A percentile compares a stretch with the other conserved stretches of the same genome.
Conservation (phyloP, 2,888 invertebrate species). For the Copidosoma aretas region DNA sequence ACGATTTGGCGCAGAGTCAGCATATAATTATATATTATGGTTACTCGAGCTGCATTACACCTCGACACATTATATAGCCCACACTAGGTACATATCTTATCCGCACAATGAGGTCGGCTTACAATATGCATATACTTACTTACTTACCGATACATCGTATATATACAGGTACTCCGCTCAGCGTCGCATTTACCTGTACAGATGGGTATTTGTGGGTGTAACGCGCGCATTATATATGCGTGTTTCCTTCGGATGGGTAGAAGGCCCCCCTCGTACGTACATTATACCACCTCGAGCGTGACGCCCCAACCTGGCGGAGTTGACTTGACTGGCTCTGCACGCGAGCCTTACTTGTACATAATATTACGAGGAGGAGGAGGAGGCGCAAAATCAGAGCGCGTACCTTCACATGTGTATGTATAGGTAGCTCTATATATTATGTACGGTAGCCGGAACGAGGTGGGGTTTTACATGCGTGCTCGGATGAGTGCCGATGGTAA, state of each 20-base stretch:
- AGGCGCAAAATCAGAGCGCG: slow-evolving; percentile 5
- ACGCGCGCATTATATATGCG: not conserved
- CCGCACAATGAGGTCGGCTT: not conserved
- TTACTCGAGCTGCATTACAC: too few species aligned
- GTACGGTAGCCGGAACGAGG: too few species aligned
- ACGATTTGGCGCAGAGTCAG: too few species aligned
- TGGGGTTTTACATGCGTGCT: too few species aligned
- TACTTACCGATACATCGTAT: too few species aligned
- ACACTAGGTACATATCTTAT: not conserved
- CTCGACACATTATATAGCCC: too few species aligned
- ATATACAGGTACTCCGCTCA: not conserved
- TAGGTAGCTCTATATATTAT: too few species aligned
- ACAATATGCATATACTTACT: not conserved
- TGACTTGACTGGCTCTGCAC: not conserved
- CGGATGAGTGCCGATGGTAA: too few species aligned
- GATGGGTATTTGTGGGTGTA: too few species aligned
- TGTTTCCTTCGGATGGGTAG: slow-evolving; percentile 8
- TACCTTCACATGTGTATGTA: too few species aligned
- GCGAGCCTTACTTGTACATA: not conserved
- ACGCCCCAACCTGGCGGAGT: slow-evolving; percentile 57
- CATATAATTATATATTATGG: too few species aligned
- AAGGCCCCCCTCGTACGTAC: slow-evolving; percentile 2
- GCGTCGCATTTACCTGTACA: not conserved
- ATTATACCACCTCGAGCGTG: slow-evolving; percentile 56
- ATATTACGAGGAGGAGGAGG: not conserved